Base-by-base conservation (phyloP, 1,140 invertebrate species). In the Drosophila watanabei region DNA sequence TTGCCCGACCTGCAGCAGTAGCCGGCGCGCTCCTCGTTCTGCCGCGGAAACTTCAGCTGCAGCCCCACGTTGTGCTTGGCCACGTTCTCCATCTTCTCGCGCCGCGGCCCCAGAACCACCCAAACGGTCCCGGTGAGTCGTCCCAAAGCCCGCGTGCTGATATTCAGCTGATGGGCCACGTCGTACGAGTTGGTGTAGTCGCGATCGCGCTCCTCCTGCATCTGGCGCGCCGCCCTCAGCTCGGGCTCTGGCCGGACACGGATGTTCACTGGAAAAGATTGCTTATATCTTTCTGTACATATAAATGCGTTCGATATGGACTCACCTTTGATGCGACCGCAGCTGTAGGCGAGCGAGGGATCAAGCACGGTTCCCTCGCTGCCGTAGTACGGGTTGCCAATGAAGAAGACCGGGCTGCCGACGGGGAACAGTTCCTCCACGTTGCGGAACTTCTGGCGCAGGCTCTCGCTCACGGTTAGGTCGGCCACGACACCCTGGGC, bases 1-100 rank as follows among this genome's bases (percentile, higher is more conserved):
- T 95, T 95, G 16, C 95, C 94, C 1, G 94, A 91, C 88, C 96
- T 97, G 57, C 94, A 96, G 0, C 98, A 98, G 91, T 96, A 99
- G 11, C 98, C 98, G 32, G 96, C 95, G 1, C 98, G 94, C 93
- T 97, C 94, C 90, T 95, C 94, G 79, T 95, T 95, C 91, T 94
- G 63, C 2, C 93, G 97, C 58, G 96, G 97, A 82, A 97, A 98
- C 93, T 99, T 99, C 2, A 99, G 94, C 93, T 98, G 98, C 13
- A 99, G 94, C 0, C 98, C 98, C 33, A 99, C 95, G 91, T 99
- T 99, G 28, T 96, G 91, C 90, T 96, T 96, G n/a, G 93, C 93
- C 8, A 92, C 82, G 72, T 94, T 93, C 51, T 94, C 93, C 14
- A 92, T 61, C 8, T 92, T 87, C 5, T 84, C 77, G 13, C 88